Conservation (phyloP, 2,113 vertebrate species). For the Vireo altiloquus region DNA sequence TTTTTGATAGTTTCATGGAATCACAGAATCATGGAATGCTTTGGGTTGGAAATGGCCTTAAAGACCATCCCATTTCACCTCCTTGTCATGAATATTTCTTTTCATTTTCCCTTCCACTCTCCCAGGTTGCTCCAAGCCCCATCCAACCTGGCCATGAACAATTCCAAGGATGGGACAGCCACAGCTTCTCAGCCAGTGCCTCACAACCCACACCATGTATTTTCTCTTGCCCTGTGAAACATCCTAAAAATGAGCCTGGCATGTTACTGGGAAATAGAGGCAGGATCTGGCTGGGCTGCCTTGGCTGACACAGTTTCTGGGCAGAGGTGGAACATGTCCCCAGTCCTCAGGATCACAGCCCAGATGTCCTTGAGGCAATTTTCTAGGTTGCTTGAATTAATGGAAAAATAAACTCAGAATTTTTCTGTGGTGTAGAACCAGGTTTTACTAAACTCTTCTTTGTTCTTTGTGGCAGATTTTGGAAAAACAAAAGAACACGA, state of each 20-base stretch:
- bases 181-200: not conserved
- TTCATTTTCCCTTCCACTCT: not conserved
- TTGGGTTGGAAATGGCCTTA: not conserved
- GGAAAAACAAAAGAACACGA: not conserved
- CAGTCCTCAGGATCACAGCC: not conserved
- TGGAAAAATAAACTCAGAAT: not conserved
- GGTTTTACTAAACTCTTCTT: not conserved
- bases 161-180: not conserved
- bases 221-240: not conserved
- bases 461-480: not conserved
- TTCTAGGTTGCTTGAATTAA: not conserved
- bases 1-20: not conserved
- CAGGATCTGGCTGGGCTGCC: not conserved
- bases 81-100: not conserved
- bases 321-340: not conserved
- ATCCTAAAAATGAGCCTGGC: not conserved
- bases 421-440: not conserved
- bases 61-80: not conserved
- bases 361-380: not conserved
- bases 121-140: not conserved
- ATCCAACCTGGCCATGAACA: not conserved
- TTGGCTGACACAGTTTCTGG: accelerated
- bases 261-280: not conserved
- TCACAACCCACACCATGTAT: not conserved
- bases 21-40: not conserved